Evolutionary conservation across 2,888 invertebrate species (phyloP).

Genomic region (Drosophila bunnanda): DNA sequence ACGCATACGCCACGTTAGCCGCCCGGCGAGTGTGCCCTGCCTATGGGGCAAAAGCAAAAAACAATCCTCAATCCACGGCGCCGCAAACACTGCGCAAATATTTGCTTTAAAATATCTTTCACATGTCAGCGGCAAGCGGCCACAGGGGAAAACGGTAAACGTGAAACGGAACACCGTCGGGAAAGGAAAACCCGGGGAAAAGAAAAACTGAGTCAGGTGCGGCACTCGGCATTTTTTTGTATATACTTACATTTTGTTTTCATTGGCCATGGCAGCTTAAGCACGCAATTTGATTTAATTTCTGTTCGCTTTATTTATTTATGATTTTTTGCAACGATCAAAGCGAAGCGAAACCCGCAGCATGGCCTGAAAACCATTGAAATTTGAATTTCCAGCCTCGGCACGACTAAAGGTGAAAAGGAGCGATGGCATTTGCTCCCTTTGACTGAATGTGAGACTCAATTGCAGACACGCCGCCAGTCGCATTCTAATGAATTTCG

Average conservation of each 20-base stretch:
- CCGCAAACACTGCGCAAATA: slow-evolving; percentile 56
- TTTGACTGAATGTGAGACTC: neutral
- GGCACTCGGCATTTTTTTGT: slow-evolving; percentile 45
- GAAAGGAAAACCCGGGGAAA: slow-evolving; percentile 22
- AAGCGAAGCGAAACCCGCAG: slow-evolving; percentile 32
- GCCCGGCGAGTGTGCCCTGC: slow-evolving; percentile 28
- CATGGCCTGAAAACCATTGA: slow-evolving; percentile 35
- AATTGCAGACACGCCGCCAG: slow-evolving; percentile 19
- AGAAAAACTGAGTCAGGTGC: slow-evolving; percentile 46
- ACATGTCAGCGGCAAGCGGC: slow-evolving; percentile 57
- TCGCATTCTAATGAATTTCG: slow-evolving; percentile 28
- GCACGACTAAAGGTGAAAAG: neutral
- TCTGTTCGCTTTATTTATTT: slow-evolving; percentile 58
- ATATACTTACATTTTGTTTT: slow-evolving; percentile 5
- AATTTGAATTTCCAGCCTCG: slow-evolving; percentile 41
- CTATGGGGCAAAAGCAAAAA: slow-evolving; percentile 34
- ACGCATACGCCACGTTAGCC: slow-evolving; percentile 54
- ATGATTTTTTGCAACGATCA: slow-evolving; percentile 50
- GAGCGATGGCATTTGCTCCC: slow-evolving; percentile 13
- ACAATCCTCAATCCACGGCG: slow-evolving; percentile 38
- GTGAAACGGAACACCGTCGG: slow-evolving; percentile 3
- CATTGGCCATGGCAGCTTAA: slow-evolving; percentile 50
- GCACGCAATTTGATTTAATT: slow-evolving; percentile 67
- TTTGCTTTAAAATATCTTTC: slow-evolving; percentile 61
- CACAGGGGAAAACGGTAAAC: slow-evolving; percentile 38